Evolutionary conservation across 2,888 invertebrate genomes (phyloP).

Genomic region (Podotricha telesiphe): DNA sequence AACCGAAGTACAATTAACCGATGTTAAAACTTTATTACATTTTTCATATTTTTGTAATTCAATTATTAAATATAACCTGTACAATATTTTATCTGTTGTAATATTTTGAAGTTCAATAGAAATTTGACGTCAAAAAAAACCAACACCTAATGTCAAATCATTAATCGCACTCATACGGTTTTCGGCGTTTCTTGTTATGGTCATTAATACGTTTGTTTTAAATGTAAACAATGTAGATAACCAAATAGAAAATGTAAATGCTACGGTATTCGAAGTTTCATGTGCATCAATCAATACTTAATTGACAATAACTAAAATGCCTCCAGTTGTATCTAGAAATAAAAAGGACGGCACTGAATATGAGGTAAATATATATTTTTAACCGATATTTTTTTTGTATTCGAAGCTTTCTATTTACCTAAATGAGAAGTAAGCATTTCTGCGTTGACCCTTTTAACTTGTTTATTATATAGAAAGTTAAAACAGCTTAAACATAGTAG

Average conservation of each 20-base stretch:
- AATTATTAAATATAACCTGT: neutral
- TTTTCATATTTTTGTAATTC: too few relatives aligned
- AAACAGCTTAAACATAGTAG: conserved; percentile 10
- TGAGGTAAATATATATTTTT: conserved; percentile 67
- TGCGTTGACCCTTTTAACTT: conserved; percentile 24
- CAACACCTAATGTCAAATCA: conserved; percentile 46
- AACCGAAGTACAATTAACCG: too few relatives aligned
- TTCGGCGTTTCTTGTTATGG: conserved; percentile 56
- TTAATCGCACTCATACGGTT: conserved; percentile 48
- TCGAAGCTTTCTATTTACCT: conserved; percentile 41
- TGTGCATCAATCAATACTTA: neutral
- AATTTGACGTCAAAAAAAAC: conserved; percentile 22
- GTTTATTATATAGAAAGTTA: conserved; percentile 19
- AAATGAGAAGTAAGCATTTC: conserved; percentile 24
- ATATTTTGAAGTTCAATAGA: conserved; percentile 10
- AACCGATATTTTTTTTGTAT: conserved; percentile 40
- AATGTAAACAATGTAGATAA: conserved; percentile 40
- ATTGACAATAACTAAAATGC: conserved; percentile 57
- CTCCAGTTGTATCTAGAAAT: conserved; percentile 76
- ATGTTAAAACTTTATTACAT: too few relatives aligned
- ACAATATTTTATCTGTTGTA: conserved; percentile 9
- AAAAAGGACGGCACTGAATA: conserved; percentile 78
- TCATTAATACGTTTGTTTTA: conserved; percentile 37
- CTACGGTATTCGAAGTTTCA: conserved; percentile 1
- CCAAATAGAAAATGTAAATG: conserved; percentile 3